Evolutionary conservation across 2,888 invertebrate genomes (phyloP), one percentile per base, ranked within the genome.

Genomic region (Agrochola macilenta): DNA sequence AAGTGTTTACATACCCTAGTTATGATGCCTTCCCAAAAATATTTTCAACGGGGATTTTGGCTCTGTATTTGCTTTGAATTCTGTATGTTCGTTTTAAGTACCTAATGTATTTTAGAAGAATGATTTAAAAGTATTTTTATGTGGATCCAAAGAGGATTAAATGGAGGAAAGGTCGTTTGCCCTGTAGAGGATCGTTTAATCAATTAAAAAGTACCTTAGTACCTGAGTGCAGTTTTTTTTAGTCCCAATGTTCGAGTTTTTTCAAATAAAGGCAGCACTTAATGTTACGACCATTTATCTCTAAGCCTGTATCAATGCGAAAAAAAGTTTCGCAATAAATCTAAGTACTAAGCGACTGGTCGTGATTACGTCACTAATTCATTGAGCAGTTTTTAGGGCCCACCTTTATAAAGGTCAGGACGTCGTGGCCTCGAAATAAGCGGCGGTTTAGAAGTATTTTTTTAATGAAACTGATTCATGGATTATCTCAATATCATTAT

Each of bases 281-380:
- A 73, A 88, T 85, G 74, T 84, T 83, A 82, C 74, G 70, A 66
- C 84, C 76, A 83, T 88, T 87, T 87, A 84, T 88, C 83, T 88
- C 83, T 79, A 63, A 61, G 60, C 58, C 79, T 78, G 80, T 84
- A 86, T 85, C 88, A 89, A 86, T 85, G 83, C 60, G 82, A 88
- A 85, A 90, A 77, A 88, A 89, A 89, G 77, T 89, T 89, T 86
- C 43, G 74, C 82, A 77, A 87, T 89, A 89, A 89, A 89, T 89
- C 80, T 75, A 52, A 86, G 86, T 75, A 75, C 69, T 69, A 78
- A 69, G 69, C 71, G 84, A 75, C 54, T 57, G 69, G n/a, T 84
- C 72, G 80, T 66, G 84, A 86, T 86, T 86, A 83, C 74, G 77
- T 76, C 86, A 76, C 79, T 85, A 85, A 85, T 83, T 88, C 79